Percentiles rank a stretch among this genome's conserved stretches.
Evolutionary conservation across 2,888 invertebrate species (phyloP).

Genomic region (Anagyrus pseudococci): DNA sequence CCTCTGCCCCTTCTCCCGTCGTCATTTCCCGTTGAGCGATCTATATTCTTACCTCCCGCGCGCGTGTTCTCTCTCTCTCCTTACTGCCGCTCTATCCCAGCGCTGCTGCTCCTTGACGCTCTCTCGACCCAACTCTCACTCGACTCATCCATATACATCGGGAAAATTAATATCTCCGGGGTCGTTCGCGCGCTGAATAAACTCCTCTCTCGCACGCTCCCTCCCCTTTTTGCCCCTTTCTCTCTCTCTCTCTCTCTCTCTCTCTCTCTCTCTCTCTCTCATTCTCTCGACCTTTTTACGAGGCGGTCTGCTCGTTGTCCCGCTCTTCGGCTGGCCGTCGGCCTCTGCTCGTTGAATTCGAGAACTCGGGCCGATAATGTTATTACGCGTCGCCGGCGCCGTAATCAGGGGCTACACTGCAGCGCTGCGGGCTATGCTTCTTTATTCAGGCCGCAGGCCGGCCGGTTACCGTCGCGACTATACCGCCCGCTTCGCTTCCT

Average conservation of each 20-base stretch:
- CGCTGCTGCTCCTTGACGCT: no score
- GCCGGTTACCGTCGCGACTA: neutral
- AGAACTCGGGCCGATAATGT: slow-evolving; percentile 40
- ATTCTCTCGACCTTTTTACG: no score
- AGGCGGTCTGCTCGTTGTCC: no score
- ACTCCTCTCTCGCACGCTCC: no score
- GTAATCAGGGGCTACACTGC: no score
- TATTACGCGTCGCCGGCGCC: slow-evolving; percentile 32
- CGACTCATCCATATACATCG: slow-evolving; percentile 61
- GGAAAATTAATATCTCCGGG: slow-evolving; percentile 58
- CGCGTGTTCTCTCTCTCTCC: neutral
- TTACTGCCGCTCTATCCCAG: neutral
- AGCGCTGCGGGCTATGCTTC: neutral
- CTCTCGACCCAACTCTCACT: no score
- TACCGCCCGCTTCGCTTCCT: neutral
- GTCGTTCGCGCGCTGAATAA: slow-evolving; percentile 54
- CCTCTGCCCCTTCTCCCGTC: no score
- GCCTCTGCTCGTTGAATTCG: slow-evolving; percentile 30
- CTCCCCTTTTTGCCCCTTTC: no score
- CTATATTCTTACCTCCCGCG: neutral
- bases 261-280: no score
- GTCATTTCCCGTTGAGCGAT: neutral
- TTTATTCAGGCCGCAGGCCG: neutral
- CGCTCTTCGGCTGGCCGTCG: neutral
- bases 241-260: no score